Evolutionary conservation across 2,113 vertebrate genomes (phyloP), one percentile per base, ranked within the genome.

Genomic region (Halichoerus grypus): DNA sequence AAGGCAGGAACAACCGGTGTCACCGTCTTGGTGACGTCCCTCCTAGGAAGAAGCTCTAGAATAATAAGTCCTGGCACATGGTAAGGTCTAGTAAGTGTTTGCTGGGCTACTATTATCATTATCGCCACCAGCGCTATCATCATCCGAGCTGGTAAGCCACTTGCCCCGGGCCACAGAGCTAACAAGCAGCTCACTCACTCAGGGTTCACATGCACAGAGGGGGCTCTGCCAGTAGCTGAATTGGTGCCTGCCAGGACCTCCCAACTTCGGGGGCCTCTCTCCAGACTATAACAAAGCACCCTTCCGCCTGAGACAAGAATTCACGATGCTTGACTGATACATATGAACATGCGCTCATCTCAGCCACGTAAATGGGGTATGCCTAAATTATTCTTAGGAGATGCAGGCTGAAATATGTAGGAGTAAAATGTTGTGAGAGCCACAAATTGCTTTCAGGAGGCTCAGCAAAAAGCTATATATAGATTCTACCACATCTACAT

Each of bases 361-460:
- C 65, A 67, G 21, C 63, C 65, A 81, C 31, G 16, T 85, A 61
- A n/a, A 71, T 79, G 63, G 85, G 24, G 59, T 33, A 81, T 81
- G 85, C 10, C 42, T 49, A 61, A 59, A 31, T 81, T 55, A 95
- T 55, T 80, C 57, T 77, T 87, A 42, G 39, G 55, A 59, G 31
- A 49, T 81, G 5, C 18, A 67, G 19, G n/a, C 46, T 86, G n/a
- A 77, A 84, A 86, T 33, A 77, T 22, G 63, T 77, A 86, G 46
- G 59, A 65, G n/a, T 77, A 65, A 93, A 85, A 24, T 55, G n/a
- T 93, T 42, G 53, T 4, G 4, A 65, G 36, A 18, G 55, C 46
- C 71, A 81, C 63, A 74, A 22, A 71, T 57, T 95, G 88, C n/a
- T 77, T 93, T 83, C 39, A 95, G 76, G 59, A 19, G 42, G n/a